Evolutionary conservation across 1,140 invertebrate genomes (phyloP).

Genomic region (Drosophila seguyi): DNA sequence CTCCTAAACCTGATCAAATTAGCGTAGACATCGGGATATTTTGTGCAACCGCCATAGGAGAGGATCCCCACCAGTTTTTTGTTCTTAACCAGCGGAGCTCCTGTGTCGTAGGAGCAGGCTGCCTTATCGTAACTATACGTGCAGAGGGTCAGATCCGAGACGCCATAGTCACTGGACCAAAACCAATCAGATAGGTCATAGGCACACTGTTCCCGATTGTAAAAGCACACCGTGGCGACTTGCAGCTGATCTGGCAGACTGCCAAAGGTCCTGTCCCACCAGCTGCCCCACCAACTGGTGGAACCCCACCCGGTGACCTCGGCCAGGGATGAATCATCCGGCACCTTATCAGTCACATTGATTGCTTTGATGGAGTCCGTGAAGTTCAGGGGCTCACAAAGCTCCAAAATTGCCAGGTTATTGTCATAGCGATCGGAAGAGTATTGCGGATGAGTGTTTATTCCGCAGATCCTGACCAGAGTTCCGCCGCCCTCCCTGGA

Average conservation of each 20-base stretch:
- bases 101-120: slow-evolving; percentile 18
- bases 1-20: background rate
- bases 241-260: slow-evolving; percentile 4
- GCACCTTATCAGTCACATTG: background rate
- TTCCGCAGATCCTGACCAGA: background rate
- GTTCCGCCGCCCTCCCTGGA: slow-evolving; percentile 2
- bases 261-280: slow-evolving; percentile 5
- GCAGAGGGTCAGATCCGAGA: slow-evolving; percentile 21
- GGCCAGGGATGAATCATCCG: background rate
- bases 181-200: background rate
- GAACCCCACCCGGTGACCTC: slow-evolving; percentile 36
- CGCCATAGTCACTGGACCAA: slow-evolving; percentile 5
- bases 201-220: slow-evolving; percentile 22
- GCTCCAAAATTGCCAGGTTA: slow-evolving; percentile 19
- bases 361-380: background rate
- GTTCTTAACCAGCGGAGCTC: slow-evolving; percentile 25
- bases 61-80: slow-evolving; percentile 25
- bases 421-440: slow-evolving; percentile 12
- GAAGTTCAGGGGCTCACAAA: background rate
- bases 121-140: background rate
- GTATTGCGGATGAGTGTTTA: slow-evolving; percentile 7
- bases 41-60: slow-evolving; percentile 19
- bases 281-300: slow-evolving; percentile 22
- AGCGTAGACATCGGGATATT: slow-evolving; percentile 26
- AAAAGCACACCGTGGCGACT: background rate